phyloP scores from a whole-genome alignment of 1,140 invertebrate species.

The Panonychus citri region DNA sequence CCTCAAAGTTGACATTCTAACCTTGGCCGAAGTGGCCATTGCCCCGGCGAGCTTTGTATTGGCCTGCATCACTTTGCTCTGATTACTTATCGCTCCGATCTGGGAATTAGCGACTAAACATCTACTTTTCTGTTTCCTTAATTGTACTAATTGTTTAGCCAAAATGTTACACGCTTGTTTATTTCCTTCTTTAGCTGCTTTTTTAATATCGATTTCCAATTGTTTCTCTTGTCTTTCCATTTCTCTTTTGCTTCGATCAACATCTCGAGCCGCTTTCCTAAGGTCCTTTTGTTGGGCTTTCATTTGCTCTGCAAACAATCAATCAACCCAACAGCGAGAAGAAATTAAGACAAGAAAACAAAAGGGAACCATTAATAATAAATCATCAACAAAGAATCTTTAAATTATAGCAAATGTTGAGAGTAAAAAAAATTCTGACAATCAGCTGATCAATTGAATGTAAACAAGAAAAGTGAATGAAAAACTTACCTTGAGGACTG shows the following conservation, averaged over 20 bases:
- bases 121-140: conserved; percentile 65
- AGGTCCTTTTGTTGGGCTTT: conserved; percentile 51
- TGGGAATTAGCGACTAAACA: conserved; percentile 45
- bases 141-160: conserved; percentile 63
- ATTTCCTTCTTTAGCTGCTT: conserved; percentile 59
- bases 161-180: conserved; percentile 43
- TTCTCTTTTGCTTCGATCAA: conserved; percentile 50
- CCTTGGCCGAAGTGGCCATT: conserved; percentile 56
- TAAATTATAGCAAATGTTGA: too few relatives aligned
- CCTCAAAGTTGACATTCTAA: conserved; percentile 13
- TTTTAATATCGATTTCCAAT: conserved; percentile 67
- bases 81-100: conserved; percentile 48
- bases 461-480: too few relatives aligned
- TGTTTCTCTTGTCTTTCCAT: conserved; percentile 72
- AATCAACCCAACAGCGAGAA: too few relatives aligned
- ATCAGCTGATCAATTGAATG: too few relatives aligned
- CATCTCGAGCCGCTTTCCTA: conserved; percentile 49
- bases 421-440: too few relatives aligned
- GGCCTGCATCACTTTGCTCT: conserved; percentile 59
- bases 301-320: conserved; percentile 42
- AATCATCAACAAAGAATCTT: too few relatives aligned
- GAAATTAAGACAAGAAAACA: too few relatives aligned
- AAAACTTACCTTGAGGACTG: too few relatives aligned
- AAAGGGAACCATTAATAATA: too few relatives aligned
- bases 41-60: conserved; percentile 60